Evolutionary conservation across 1,140 invertebrate species (phyloP).

Genomic region (Drosophila lowei): DNA sequence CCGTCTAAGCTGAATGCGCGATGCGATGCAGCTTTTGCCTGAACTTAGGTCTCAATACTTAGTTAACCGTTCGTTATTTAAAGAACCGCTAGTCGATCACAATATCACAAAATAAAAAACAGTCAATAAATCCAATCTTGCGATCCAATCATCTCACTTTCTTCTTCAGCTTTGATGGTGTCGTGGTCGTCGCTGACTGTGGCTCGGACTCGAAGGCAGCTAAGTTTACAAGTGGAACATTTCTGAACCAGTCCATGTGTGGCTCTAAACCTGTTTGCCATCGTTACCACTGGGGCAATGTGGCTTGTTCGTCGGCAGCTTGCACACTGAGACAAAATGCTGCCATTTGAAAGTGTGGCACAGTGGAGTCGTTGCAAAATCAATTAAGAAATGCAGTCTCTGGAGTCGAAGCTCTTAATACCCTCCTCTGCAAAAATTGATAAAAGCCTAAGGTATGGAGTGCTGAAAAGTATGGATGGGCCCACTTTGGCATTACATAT

Average conservation of each 20-base stretch:
- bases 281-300: constrained; percentile 43
- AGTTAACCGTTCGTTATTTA: constrained; percentile 29
- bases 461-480: too few relatives aligned
- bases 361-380: constrained; percentile 26
- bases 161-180: constrained; percentile 47
- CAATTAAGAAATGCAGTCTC: not conserved
- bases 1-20: constrained; percentile 45
- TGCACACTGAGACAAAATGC: constrained; percentile 11
- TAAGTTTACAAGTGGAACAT: constrained; percentile 56
- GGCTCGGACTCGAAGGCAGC: constrained; percentile 38
- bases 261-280: constrained; percentile 58
- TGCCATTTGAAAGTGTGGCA: constrained; percentile 20
- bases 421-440: too few relatives aligned
- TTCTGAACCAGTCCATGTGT: constrained; percentile 44
- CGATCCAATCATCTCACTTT: constrained; percentile 41
- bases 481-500: too few relatives aligned
- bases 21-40: constrained; percentile 25
- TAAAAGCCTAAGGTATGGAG: too few relatives aligned
- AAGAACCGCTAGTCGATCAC: constrained; percentile 53
- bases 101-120: constrained; percentile 20
- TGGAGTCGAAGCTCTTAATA: not conserved
- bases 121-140: constrained; percentile 22
- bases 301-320: not conserved
- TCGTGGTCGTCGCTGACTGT: not conserved
- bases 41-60: too few relatives aligned